Percentiles rank a stretch among this genome's conserved stretches.
These are phyloP conservation scores for Girardinichthys multiradiatus DNA, from an alignment of 2,113 vertebrate genomes.

Conservation along the genomic window DNA sequence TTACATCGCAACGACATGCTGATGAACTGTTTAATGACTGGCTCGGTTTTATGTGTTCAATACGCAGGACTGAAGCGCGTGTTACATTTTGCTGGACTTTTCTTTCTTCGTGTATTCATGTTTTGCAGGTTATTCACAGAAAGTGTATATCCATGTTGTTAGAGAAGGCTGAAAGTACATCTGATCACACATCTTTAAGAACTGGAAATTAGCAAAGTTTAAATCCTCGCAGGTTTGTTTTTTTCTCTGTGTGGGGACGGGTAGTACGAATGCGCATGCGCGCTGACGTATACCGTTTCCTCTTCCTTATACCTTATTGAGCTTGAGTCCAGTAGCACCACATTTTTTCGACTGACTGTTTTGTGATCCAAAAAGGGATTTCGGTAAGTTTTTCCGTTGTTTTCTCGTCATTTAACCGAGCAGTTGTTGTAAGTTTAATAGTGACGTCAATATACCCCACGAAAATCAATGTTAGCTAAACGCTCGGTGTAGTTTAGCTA, in stretches of 20 bases:
- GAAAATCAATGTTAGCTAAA: neutral
- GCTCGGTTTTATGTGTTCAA: neutral
- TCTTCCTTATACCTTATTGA: neutral
- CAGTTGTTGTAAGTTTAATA: neutral
- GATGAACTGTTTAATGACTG: neutral
- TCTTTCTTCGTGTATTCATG: neutral
- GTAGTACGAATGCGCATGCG: conserved; percentile 50
- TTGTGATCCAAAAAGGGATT: conserved; percentile 62
- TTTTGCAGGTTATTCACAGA: neutral
- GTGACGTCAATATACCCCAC: neutral
- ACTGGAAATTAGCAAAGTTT: neutral
- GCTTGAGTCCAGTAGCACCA: conserved; percentile 15
- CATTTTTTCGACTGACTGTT: conserved; percentile 55
- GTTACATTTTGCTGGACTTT: neutral
- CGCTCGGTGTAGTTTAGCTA: conserved; percentile 3
- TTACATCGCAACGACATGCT: conserved; percentile 56
- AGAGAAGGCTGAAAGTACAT: neutral
- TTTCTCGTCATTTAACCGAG: neutral
- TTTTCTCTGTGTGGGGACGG: neutral
- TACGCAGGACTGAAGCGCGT: neutral
- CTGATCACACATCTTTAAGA: neutral
- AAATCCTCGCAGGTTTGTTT: no score
- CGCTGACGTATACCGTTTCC: neutral
- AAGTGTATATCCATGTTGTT: neutral
- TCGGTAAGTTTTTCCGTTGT: conserved; percentile 43